phyloP scores from a whole-genome alignment of 2,797 vertebrate species.

The Pantherophis vulpinus region DNA sequence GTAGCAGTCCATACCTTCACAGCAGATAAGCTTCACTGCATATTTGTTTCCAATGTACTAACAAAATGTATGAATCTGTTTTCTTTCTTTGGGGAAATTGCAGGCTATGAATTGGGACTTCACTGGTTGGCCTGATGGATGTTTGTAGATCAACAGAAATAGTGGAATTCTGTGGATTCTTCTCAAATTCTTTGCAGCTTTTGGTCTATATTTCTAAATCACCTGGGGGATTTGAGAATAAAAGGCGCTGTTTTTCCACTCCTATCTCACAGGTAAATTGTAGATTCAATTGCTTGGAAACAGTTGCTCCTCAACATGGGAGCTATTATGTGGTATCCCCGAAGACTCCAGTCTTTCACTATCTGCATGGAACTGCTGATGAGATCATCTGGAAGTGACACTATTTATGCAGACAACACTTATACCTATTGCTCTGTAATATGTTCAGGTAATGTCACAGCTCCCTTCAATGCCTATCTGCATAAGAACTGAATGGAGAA shows the following conservation, averaged over 20 bases:
- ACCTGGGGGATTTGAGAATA: background rate
- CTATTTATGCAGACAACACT: background rate
- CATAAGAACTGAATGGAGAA: background rate
- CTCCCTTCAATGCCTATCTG: background rate
- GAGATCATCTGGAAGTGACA: background rate
- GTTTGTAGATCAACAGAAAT: background rate
- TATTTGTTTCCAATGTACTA: background rate
- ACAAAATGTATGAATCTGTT: background rate
- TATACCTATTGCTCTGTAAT: background rate
- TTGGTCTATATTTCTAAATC: background rate
- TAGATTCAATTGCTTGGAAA: background rate
- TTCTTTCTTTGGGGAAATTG: background rate
- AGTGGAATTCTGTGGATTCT: background rate
- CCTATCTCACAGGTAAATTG: background rate
- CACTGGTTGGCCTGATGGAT: background rate
- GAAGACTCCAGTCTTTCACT: background rate
- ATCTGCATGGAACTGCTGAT: background rate
- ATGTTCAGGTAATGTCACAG: background rate
- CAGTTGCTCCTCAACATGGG: background rate
- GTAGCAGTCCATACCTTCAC: background rate
- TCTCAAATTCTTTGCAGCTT: background rate
- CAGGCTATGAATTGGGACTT: background rate
- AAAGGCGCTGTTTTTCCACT: background rate
- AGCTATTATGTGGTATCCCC: background rate
- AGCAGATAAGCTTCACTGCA: background rate